Evolutionary conservation across 2,113 vertebrate species (phyloP).

Genomic region (Phodopus roborovskii): DNA sequence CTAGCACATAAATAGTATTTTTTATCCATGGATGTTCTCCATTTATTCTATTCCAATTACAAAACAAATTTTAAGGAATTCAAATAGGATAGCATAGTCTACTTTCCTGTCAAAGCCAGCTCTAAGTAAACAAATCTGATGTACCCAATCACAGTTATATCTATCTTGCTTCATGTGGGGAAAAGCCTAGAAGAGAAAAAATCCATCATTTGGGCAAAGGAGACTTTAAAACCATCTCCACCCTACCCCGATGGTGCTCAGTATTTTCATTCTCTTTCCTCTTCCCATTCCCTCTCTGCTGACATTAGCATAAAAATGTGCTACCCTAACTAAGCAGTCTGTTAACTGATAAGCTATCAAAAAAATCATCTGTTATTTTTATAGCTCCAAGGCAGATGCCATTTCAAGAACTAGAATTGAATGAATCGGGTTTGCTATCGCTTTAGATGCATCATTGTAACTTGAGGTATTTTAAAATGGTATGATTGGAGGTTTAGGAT

Average conservation of each 20-base stretch:
- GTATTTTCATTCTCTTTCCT: conserved; percentile 45
- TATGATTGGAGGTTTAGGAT: conserved; percentile 86
- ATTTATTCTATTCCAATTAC: conserved; percentile 44
- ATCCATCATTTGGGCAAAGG: neutral
- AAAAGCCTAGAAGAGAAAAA: neutral
- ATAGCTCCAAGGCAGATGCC: conserved; percentile 91
- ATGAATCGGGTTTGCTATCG: conserved; percentile 88
- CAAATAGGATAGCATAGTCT: conserved; percentile 26
- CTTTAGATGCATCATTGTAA: conserved; percentile 87
- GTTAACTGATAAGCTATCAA: conserved; percentile 92
- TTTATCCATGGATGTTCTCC: conserved; percentile 12
- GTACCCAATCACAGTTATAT: neutral
- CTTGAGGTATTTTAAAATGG: conserved; percentile 88
- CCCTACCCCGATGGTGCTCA: neutral
- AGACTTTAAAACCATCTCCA: conserved; percentile 34
- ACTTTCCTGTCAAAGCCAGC: neutral
- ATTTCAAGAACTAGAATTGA: conserved; percentile 89
- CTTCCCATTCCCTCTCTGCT: conserved; percentile 80
- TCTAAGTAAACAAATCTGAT: conserved; percentile 30
- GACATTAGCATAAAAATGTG: conserved; percentile 92
- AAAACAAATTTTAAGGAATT: conserved; percentile 49
- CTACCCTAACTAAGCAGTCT: conserved; percentile 91
- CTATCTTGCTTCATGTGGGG: neutral
- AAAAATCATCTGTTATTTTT: conserved; percentile 93
- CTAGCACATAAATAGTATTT: conserved; percentile 31